phyloP scores from a whole-genome alignment of 2,113 vertebrate genomes.

The Passer montanus region DNA sequence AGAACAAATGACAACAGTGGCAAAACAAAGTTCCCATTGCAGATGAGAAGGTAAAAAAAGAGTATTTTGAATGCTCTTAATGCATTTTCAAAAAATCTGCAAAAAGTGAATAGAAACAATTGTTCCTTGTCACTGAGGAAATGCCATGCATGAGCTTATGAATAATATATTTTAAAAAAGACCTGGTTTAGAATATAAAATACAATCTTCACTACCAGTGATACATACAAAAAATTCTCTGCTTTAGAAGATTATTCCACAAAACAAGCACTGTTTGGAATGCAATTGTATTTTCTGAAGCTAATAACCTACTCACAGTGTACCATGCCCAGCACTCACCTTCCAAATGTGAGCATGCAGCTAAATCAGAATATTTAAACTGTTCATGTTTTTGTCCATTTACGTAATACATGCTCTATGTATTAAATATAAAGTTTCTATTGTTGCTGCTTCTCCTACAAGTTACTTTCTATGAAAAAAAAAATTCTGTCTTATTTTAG shows the following conservation, averaged over 20 bases:
- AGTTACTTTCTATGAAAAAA: not conserved
- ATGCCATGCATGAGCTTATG: not conserved
- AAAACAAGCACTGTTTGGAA: not conserved
- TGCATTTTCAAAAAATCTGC: not conserved
- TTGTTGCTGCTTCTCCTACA: not conserved
- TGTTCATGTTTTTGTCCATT: not conserved
- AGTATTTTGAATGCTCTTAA: not conserved
- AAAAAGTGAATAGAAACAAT: not conserved
- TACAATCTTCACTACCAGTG: not conserved
- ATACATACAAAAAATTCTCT: not conserved
- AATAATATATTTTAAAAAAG: not conserved
- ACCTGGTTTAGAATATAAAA: not conserved
- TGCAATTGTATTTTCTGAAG: not conserved
- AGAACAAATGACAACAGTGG: not conserved
- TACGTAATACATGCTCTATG: not conserved
- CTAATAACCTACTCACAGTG: not conserved
- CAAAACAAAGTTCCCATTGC: not conserved
- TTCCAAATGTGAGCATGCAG: not conserved
- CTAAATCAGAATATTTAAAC: not conserved
- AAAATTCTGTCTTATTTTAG: not conserved
- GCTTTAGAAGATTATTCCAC: not conserved
- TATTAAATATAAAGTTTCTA: not conserved
- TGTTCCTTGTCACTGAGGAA: not conserved
- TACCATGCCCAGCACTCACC: not conserved
- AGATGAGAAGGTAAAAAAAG: not conserved